Base-by-base conservation (phyloP, 2,888 invertebrate genomes). In the Andrena bicolor region DNA sequence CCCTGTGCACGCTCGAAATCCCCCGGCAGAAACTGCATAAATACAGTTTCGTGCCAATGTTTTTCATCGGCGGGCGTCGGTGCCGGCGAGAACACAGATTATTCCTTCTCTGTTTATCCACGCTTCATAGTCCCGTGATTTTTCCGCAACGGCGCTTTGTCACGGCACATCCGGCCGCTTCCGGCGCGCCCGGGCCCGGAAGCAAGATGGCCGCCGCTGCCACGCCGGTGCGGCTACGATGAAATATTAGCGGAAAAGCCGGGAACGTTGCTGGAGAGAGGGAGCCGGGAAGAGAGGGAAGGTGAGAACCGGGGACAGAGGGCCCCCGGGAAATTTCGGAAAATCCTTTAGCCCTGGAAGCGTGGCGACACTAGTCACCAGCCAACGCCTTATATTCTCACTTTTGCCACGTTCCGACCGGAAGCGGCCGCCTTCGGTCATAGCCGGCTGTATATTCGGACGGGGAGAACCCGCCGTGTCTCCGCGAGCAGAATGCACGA, bases 111-210 rank as follows among this genome's bases (percentile, higher is more conserved):
- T 91, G 89, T 91, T 92, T 92, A 93, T 91, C 89, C 89, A 87
- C 86, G 90, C 90, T 92, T 92, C 90, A 92, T 92, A 92, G 90
- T 90, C 86, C 86, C 83, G 90, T 91, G 92, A 92, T 93, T 93
- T 93, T 93, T 92, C 90, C 91, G 90, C 92, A 92, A 91, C 88
- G 88, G 83, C 89, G 91, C 92, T 93, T 93, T 93, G 92, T 93
- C 92, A 90, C 88, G 90, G 89, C 90, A 88, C 91, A 91, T 93
- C 92, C 92, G 90, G 90, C 87, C 89, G 90, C 90, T 93, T 92
- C 92, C 92, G 92, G 91, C 82, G 86, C 84, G 82, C 88, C 88
- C 87, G 90, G 86, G 85, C 86, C 93, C 92, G 93, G 93, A 93
- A 93, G 86, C 90, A 92, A 93, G 91, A 93, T 93, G 93, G 91